A percentile compares a stretch with the other conserved stretches of the same genome.
Evolutionary conservation across 2,113 vertebrate species (phyloP).

Genomic region (Ginglymostoma cirratum): DNA sequence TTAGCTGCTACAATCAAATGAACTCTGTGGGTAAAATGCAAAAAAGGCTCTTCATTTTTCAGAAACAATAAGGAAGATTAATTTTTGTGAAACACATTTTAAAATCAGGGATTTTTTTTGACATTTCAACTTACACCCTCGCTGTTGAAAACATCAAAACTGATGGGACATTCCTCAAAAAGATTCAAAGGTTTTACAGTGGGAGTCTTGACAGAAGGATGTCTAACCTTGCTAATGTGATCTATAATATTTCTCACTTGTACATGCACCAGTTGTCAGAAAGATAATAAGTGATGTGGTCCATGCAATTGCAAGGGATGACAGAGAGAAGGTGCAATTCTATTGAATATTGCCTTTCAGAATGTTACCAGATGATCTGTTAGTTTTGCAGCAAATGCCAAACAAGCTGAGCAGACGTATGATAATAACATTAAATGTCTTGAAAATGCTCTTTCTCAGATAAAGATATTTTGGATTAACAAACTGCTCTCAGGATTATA

Average conservation of each 20-base stretch:
- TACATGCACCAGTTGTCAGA: neutral
- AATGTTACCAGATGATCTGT: neutral
- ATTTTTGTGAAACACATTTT: neutral
- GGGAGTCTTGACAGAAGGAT: neutral
- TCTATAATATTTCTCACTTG: neutral
- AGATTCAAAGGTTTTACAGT: neutral
- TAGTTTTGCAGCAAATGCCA: neutral
- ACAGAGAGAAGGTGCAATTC: neutral
- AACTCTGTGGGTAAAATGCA: neutral
- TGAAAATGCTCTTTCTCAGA: neutral
- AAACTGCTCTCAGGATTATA: slow-evolving; percentile 25
- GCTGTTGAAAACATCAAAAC: neutral
- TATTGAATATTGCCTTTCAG: neutral
- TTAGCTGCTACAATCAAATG: neutral
- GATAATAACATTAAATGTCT: neutral
- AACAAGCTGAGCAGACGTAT: neutral
- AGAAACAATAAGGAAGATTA: neutral
- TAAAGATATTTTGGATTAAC: slow-evolving; percentile 14
- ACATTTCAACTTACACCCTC: neutral
- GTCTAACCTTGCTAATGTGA: no score
- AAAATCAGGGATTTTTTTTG: neutral
- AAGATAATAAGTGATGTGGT: neutral
- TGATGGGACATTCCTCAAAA: neutral
- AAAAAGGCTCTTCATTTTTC: no score
- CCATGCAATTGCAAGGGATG: no score